These are phyloP conservation scores for Phacellophora camtschatica DNA, from an alignment of 30 jellyfish, hydroid and myxozoan genomes.

Conservation along the genomic window DNA sequence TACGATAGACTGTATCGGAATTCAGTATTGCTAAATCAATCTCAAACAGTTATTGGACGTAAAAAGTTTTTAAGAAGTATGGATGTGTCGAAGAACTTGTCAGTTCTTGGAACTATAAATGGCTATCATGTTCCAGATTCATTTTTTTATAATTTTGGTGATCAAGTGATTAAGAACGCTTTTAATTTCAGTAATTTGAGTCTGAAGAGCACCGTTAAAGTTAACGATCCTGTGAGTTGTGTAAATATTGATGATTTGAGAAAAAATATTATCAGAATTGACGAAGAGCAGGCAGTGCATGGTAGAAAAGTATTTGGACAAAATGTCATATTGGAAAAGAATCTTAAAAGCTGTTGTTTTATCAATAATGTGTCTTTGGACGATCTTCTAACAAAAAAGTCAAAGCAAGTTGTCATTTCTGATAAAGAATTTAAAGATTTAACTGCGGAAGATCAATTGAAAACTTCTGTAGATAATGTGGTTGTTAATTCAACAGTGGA, in stretches of 20 bases:
- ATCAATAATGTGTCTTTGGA: constrained; percentile 41
- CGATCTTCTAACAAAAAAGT: constrained; percentile 15
- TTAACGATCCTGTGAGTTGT: constrained; percentile 11
- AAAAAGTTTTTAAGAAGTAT: not conserved
- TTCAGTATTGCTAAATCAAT: constrained; percentile 32
- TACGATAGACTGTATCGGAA: constrained; percentile 4
- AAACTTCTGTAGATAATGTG: not conserved
- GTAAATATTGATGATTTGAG: constrained; percentile 6
- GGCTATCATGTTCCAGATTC: constrained; percentile 30
- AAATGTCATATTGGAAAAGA: constrained; percentile 7
- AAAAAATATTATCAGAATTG: not conserved
- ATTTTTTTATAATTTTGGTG: constrained; percentile 9
- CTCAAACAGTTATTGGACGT: constrained; percentile 53
- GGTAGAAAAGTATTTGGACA: constrained; percentile 48
- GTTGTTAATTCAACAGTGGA: constrained; percentile 59
- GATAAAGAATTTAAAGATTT: constrained; percentile 1
- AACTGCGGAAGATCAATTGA: not conserved
- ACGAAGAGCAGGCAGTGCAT: constrained; percentile 29
- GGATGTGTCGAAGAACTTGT: not conserved
- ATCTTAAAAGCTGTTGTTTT: constrained; percentile 1
- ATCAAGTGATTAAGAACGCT: constrained; percentile 13
- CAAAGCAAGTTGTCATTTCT: constrained; percentile 65
- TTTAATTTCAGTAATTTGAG: constrained; percentile 1
- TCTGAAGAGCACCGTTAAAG: not conserved
- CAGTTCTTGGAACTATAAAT: constrained; percentile 34